A percentile compares a stretch with the other conserved stretches of the same genome.
Conservation (phyloP, 2,113 vertebrate genomes). For the Coptodon bakossiorum region DNA sequence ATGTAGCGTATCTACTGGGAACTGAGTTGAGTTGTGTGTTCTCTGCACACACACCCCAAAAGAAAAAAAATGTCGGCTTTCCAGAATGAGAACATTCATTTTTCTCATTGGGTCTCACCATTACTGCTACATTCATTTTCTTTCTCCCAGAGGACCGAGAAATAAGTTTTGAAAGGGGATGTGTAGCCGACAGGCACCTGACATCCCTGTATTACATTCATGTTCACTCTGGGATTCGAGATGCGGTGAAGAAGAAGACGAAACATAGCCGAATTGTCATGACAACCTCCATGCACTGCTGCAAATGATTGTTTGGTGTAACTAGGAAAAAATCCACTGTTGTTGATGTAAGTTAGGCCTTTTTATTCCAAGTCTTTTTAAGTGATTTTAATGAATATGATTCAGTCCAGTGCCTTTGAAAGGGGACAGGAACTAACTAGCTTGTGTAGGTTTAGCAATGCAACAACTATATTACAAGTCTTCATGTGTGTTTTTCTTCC, state of each 20-base stretch:
- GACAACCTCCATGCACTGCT: conserved; percentile 39
- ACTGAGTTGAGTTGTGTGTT: conserved; percentile 57
- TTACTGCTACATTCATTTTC: conserved; percentile 69
- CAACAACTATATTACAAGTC: not conserved
- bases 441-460: not conserved
- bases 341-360: not conserved
- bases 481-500: not conserved
- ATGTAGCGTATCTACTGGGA: conserved; percentile 69
- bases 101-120: conserved; percentile 57
- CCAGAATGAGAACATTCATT: conserved; percentile 64
- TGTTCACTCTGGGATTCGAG: conserved; percentile 12
- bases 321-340: not conserved
- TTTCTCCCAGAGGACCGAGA: conserved; percentile 52
- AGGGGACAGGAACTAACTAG: not conserved
- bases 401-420: not conserved
- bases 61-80: conserved; percentile 57
- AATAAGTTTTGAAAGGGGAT: conserved; percentile 35
- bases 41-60: conserved; percentile 16
- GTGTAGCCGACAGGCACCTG: conserved; percentile 52
- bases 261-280: conserved; percentile 41
- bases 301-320: conserved; percentile 37
- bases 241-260: conserved; percentile 7
- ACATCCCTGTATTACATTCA: conserved; percentile 33
- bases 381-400: not conserved
- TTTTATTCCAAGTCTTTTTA: not conserved